Base-by-base conservation (phyloP, 2,888 invertebrate species). In the Lamellibrachia columna region DNA sequence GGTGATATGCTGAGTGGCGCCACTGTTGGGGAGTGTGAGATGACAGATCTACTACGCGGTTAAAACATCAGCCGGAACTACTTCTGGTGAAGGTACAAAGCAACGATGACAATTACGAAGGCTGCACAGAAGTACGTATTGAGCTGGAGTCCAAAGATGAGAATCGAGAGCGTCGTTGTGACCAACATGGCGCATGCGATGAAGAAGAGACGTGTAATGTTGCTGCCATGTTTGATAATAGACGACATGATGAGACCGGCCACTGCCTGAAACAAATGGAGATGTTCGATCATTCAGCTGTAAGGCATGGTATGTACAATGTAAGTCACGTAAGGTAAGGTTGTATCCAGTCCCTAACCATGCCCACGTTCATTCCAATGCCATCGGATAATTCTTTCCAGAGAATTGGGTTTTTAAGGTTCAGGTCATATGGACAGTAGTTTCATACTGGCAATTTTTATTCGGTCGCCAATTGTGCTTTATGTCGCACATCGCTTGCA, bases 171-270 rank as follows among this genome's bases (percentile, higher is more conserved):
- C 6, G 95, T 93, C 0, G 96, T 96, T 52, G 96, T 95, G 55
- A 96, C 94, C 15, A 96, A 92, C 96, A 96, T 96, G 52, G 96
- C 96, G 60, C 95, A 95, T 1, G 96, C 95, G 75, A 96, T 95
- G 93, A 96, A 94, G 94, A 96, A 96, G 58, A 96, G 95, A 2
- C 96, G 95, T 7, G 95, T 95, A 53, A 96, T 95, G 94, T 96
- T 96, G 93, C 95, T 96, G 90, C 95, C 95, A 92, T 96, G 95
- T 94, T 96, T 96, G 95, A 96, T 96, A 55, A 96, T 95, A 55
- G 95, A 94, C 1, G 96, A 96, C 96, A 96, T 96, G 52, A 96
- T 95, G 90, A 96, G 94, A 9, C 96, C 96, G 93, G 95, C 95
- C 90, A 94, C 92, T 7, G 95, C 95, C 96, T 96, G 95, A 7